Base-by-base conservation (phyloP, 2,888 invertebrate species). In the Danaus chrysippus region DNA sequence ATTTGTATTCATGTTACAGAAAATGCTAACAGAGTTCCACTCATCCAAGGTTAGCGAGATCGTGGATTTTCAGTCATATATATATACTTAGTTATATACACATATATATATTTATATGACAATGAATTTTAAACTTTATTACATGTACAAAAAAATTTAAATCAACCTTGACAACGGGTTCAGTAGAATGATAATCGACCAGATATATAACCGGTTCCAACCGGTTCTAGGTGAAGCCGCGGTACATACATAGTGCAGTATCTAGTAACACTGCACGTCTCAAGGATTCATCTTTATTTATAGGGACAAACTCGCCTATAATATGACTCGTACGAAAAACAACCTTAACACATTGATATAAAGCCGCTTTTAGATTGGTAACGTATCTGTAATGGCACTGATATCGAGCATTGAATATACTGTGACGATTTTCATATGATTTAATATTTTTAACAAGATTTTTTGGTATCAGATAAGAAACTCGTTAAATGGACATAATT, bases 231-330 rank as follows among this genome's bases (percentile, higher is more conserved):
- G 58, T 64, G 6, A 69, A 72, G 68, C 68, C 68, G 69, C 69
- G 67, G 55, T 59, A 63, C 61, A 55, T 46, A 66, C 66, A 65
- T 71, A 69, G 70, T 70, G 66, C 65, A 64, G 70, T 63, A 66
- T 68, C 65, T 65, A 64, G 63, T 68, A 66, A 64, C 65, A 64
- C 64, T 66, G 58, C 61, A 60, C 64, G 67, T 68, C 64, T 67
- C 70, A 72, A 72, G 70, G 70, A 69, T 72, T 63, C 68, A 70
- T 71, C 70, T 70, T 67, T 71, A 71, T 71, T 69, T 68, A 71
- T 70, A 69, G 58, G 61, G 63, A 68, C 60, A 67, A 60, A 66
- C 60, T 66, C 63, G 61, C 64, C 64, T 64, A 62, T 49, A 54
- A 54, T 43, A 19, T 10, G 12, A 59, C 42, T 3, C 41, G 54